Evolutionary conservation across 2,797 vertebrate genomes (phyloP).

Genomic region (Hippoglossus hippoglossus): DNA sequence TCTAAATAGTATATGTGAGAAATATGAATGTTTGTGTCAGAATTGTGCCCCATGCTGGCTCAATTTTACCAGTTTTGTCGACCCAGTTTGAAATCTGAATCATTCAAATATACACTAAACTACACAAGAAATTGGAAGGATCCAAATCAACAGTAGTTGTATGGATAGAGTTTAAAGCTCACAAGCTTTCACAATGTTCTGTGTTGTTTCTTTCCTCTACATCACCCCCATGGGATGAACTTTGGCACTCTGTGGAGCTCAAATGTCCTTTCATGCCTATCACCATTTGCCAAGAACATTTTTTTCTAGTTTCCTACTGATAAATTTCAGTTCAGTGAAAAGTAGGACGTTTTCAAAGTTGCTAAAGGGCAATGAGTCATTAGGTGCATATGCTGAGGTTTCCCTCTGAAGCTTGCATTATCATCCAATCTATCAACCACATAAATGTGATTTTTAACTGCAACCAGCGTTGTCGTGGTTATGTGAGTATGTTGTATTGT

Average conservation of each 20-base stretch:
- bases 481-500: conserved; percentile 8
- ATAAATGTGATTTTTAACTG: conserved; percentile 9
- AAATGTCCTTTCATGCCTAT: conserved; percentile 45
- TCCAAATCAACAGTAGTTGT: conserved; percentile 6
- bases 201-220: conserved; percentile 26
- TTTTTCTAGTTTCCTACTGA: conserved; percentile 16
- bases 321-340: conserved; percentile 27
- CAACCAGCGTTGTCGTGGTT: too few species aligned
- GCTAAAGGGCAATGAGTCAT: neutral
- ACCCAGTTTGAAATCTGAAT: neutral
- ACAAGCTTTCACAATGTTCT: conserved; percentile 19
- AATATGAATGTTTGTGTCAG: neutral
- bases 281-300: conserved; percentile 36
- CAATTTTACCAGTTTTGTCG: neutral
- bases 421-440: neutral
- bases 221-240: conserved; percentile 47
- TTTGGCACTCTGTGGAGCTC: conserved; percentile 46
- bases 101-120: neutral
- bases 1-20: neutral
- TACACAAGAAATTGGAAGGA: neutral
- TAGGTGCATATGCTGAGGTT: neutral
- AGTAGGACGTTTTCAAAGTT: neutral
- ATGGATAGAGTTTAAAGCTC: conserved; percentile 8
- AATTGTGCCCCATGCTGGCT: neutral
- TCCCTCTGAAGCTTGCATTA: neutral